phyloP scores from a whole-genome alignment of 2,113 vertebrate genomes.

The Passer montanus region DNA sequence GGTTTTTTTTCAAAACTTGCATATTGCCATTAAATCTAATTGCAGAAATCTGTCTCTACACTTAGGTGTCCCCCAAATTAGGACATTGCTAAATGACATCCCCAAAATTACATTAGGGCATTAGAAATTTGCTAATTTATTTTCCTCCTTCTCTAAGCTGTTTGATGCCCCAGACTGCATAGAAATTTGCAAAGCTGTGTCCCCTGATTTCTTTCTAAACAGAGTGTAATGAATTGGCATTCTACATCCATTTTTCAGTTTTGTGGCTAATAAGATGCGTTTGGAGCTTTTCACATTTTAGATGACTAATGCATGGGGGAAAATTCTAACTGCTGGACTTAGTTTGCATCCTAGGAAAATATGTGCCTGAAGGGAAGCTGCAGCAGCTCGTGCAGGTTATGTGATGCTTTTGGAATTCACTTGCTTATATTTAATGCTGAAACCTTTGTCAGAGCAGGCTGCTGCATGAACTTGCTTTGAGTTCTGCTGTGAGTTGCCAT shows the following conservation, averaged over 20 bases:
- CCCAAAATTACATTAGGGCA: not conserved
- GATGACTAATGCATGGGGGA: not conserved
- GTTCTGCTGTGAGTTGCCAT: not conserved
- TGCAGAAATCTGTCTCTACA: not conserved
- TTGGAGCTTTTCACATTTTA: not conserved
- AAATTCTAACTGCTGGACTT: not conserved
- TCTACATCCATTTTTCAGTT: not conserved
- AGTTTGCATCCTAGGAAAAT: not conserved
- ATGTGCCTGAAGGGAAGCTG: conserved; percentile 1
- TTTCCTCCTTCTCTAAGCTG: not conserved
- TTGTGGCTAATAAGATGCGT: not conserved
- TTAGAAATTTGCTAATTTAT: not conserved
- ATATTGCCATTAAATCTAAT: not conserved
- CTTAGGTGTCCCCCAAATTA: not conserved
- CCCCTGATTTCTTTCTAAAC: not conserved
- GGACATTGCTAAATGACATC: not conserved
- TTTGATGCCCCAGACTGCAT: not conserved
- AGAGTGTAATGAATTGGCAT: not conserved
- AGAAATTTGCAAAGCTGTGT: not conserved
- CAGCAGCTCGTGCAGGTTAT: not conserved
- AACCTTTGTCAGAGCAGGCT: conserved; percentile 4
- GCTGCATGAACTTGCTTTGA: not conserved
- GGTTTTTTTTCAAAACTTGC: not conserved
- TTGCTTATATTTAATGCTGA: not conserved
- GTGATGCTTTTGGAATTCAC: not conserved